phyloP scores from a whole-genome alignment of 1,140 invertebrate species.

The Dryas iulia region DNA sequence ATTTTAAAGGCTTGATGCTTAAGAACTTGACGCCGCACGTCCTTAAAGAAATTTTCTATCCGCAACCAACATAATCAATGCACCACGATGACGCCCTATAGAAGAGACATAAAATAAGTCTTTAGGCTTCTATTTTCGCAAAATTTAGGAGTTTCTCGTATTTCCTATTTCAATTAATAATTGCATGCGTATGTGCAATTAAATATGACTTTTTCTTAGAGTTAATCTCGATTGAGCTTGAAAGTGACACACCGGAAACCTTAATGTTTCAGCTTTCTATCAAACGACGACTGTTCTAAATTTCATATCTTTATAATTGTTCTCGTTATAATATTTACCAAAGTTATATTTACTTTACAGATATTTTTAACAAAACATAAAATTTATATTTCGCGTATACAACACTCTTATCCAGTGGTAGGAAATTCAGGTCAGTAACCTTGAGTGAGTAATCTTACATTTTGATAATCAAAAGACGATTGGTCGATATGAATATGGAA shows the following conservation, averaged over 20 bases:
- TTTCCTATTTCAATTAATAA: not conserved
- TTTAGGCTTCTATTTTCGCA: no score
- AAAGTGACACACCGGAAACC: conserved; percentile 34
- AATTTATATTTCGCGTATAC: not conserved
- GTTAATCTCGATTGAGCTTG: conserved; percentile 26
- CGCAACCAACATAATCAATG: no score
- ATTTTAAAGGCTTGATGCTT: no score
- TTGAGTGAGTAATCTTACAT: conserved; percentile 21
- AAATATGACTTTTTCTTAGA: conserved; percentile 35
- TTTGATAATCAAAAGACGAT: conserved; percentile 15
- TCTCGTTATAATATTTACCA: not conserved
- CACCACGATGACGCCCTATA: no score
- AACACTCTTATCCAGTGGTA: not conserved
- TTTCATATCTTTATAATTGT: not conserved
- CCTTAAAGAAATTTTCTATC: no score
- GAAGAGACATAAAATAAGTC: no score
- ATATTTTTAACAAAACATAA: not conserved
- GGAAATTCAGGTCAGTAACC: conserved; percentile 28
- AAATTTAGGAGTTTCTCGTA: no score
- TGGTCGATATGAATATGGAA: conserved; percentile 14
- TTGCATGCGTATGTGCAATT: conserved; percentile 24
- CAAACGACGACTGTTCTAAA: not conserved
- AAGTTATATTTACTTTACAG: not conserved
- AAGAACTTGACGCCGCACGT: no score
- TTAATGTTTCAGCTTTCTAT: conserved; percentile 33